Conservation (phyloP, 2,113 vertebrate species). For the Gavialis gangeticus region DNA sequence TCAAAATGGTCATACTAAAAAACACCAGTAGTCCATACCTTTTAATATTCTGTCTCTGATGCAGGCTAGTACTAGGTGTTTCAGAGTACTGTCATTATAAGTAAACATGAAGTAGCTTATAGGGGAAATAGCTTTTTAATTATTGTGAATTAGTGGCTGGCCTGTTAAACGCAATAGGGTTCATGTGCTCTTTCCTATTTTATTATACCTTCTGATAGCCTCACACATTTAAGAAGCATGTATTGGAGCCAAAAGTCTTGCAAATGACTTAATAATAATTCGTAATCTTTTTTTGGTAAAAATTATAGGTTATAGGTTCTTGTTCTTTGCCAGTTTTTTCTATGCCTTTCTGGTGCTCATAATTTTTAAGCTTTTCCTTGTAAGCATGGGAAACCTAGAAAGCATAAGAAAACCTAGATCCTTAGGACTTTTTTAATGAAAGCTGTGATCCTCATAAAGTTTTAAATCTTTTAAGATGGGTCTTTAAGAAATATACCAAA, state of each 20-base stretch:
- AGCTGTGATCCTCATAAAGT: not conserved
- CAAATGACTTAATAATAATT: not conserved
- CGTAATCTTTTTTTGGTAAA: not conserved
- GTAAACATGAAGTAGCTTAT: not conserved
- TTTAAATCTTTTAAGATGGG: not conserved
- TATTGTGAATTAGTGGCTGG: not conserved
- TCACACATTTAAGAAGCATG: not conserved
- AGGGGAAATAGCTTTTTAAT: not conserved
- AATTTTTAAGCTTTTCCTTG: not conserved
- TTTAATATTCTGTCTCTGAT: not conserved
- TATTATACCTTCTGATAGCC: constrained; percentile 10
- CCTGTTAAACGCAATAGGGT: not conserved
- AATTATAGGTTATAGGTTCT: not conserved
- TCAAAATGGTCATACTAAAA: not conserved
- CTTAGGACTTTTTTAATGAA: not conserved
- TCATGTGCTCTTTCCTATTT: not conserved
- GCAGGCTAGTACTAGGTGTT: not conserved
- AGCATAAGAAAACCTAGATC: not conserved
- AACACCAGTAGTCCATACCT: not conserved
- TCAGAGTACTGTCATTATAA: not conserved
- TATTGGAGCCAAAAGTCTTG: not conserved
- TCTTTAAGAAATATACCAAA: not conserved
- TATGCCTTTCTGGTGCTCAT: not conserved
- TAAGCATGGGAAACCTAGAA: not conserved
- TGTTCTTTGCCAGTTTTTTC: not conserved